These are phyloP conservation scores for Holothuria leucospilota DNA, from an alignment of 53 echinoderm and acorn worm species.

Conservation along the genomic window DNA sequence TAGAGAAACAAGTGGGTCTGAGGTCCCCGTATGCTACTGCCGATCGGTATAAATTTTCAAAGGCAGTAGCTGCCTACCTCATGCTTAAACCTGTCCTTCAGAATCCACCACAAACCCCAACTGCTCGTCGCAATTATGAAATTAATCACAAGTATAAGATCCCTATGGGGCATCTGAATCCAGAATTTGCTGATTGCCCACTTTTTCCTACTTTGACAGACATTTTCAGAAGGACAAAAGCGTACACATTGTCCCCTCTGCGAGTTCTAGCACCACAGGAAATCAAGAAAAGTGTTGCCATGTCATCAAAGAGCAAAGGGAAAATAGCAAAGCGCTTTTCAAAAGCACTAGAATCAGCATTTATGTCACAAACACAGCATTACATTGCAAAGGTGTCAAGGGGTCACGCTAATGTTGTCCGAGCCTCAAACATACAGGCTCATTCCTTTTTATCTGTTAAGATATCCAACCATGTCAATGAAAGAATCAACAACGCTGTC, in stretches of 20 bases:
- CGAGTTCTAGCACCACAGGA: not conserved
- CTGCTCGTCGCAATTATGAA: slow-evolving; percentile 14
- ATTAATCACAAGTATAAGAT: slow-evolving; percentile 15
- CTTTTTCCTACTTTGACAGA: slow-evolving; percentile 33
- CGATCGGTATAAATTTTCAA: not conserved
- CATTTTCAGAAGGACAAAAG: not conserved
- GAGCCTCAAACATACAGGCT: not conserved
- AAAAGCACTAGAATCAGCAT: not conserved
- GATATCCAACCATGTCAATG: not conserved
- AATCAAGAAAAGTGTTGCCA: not conserved
- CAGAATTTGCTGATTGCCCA: slow-evolving; percentile 35
- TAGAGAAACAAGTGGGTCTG: not conserved
- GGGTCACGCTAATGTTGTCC: not conserved
- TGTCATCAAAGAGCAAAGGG: not conserved
- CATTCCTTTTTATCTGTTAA: not conserved
- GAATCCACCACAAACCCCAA: slow-evolving; percentile 3
- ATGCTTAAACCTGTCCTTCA: slow-evolving; percentile 28
- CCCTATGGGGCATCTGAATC: slow-evolving; percentile 44
- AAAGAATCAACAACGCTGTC: not conserved
- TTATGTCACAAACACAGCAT: not conserved
- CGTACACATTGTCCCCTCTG: slow-evolving; percentile 13
- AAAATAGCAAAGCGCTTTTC: slow-evolving; percentile 5
- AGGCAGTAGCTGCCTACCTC: slow-evolving; percentile 24
- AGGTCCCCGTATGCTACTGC: not conserved
- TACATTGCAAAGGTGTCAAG: not conserved